Conservation (phyloP, 92 coral and sea anemone species). For the Epizoanthus rinbou region DNA sequence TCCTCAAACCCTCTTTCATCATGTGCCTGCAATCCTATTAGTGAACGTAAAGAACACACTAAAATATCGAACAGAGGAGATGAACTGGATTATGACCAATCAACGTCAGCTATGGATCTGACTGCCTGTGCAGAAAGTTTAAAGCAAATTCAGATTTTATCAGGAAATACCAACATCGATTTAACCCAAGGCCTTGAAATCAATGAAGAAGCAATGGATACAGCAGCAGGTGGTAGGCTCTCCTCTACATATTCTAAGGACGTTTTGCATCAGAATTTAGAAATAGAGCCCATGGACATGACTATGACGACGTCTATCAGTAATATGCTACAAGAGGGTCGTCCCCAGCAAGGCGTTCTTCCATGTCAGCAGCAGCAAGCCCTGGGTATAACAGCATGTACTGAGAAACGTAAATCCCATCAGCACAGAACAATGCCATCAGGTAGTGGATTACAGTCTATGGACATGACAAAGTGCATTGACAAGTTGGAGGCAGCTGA, state of each 20-base stretch:
- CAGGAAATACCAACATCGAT: background rate
- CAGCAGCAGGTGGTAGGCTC: background rate
- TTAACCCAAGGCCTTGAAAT: background rate
- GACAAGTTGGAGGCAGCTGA: background rate
- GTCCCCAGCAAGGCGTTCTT: background rate
- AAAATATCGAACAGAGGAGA: background rate
- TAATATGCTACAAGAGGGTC: background rate
- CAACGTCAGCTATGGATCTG: slow-evolving; percentile 32
- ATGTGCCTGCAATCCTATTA: no score
- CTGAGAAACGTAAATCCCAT: background rate
- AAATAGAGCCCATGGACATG: background rate
- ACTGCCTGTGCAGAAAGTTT: slow-evolving; percentile 19
- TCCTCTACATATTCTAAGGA: background rate
- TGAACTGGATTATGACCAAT: slow-evolving; percentile 9
- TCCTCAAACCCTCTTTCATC: background rate
- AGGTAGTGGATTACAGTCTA: background rate
- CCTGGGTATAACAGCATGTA: background rate
- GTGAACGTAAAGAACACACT: background rate
- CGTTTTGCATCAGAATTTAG: background rate
- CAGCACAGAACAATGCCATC: background rate
- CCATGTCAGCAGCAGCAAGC: background rate
- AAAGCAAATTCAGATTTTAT: background rate
- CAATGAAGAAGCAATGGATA: background rate
- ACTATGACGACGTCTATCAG: slow-evolving; percentile 2
- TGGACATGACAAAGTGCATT: slow-evolving; percentile 29